phyloP scores from a whole-genome alignment of 2,797 vertebrate genomes.

The Astyanax mexicanus region DNA sequence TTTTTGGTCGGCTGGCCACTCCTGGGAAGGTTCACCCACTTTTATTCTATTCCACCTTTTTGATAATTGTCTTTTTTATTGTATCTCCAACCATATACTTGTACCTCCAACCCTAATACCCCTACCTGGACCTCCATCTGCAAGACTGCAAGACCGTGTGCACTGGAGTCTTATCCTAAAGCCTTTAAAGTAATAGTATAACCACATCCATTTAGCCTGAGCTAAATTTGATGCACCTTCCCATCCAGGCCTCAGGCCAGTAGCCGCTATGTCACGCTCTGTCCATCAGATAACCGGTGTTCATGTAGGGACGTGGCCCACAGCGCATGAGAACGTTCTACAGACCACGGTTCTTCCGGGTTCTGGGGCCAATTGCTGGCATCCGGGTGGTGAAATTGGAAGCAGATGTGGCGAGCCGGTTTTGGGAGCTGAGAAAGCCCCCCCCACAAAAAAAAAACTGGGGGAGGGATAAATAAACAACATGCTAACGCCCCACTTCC shows the following conservation, averaged over 20 bases:
- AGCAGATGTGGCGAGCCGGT: conserved; percentile 52
- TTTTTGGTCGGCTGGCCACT: no score
- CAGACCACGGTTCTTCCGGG: conserved; percentile 16
- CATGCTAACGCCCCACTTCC: conserved; percentile 44
- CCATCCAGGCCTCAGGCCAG: background rate
- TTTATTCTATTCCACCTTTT: no score
- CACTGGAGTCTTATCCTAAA: no score
- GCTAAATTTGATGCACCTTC: no score
- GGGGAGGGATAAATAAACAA: conserved; percentile 53
- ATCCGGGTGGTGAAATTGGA: conserved; percentile 47
- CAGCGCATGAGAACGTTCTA: conserved; percentile 18
- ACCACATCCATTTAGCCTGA: no score
- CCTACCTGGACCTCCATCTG: no score
- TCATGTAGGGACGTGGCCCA: conserved; percentile 16
- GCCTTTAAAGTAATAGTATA: no score
- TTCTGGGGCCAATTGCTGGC: conserved; percentile 35
- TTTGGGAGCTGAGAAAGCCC: conserved; percentile 46
- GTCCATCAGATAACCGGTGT: conserved; percentile 39
- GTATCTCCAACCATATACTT: no score
- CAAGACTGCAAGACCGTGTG: no score
- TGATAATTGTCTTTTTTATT: no score
- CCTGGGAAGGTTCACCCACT: no score
- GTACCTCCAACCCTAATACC: background rate
- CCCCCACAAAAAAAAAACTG: no score
- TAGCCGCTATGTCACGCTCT: background rate